A percentile compares a stretch with the other conserved stretches of the same genome.
Conservation (phyloP, 2,888 invertebrate genomes). For the Eupeodes luniger region DNA sequence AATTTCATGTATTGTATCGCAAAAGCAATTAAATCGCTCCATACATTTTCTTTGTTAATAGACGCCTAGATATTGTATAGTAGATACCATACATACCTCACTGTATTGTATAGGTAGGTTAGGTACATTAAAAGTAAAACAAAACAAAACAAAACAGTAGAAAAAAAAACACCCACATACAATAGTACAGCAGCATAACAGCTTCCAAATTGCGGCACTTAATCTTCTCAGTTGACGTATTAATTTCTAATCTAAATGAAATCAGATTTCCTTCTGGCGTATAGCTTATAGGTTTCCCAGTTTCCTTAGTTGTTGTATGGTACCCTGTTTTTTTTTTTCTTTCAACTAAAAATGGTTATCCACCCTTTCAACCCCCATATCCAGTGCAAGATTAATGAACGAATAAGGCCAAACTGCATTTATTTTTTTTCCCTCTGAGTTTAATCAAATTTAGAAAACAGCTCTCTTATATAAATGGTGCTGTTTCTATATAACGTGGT, state of each 20-base stretch:
- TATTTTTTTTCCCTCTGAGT: conserved; percentile 12
- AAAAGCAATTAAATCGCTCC: conserved; percentile 39
- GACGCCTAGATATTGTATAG: background rate
- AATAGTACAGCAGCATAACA: background rate
- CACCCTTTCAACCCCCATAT: conserved; percentile 29
- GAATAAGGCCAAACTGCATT: conserved; percentile 23
- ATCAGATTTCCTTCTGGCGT: conserved; percentile 34
- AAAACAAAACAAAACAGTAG: background rate
- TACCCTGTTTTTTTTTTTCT: background rate
- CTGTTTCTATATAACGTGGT: background rate
- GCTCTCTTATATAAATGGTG: background rate
- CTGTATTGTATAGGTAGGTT: background rate
- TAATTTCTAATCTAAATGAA: conserved; percentile 66
- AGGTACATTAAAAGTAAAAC: background rate
- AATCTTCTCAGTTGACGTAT: conserved; percentile 66
- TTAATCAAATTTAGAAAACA: conserved; percentile 37
- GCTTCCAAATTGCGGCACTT: conserved; percentile 49
- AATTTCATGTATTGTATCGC: conserved; percentile 11
- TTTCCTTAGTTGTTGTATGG: too few species aligned
- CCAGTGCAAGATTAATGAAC: conserved; percentile 18
- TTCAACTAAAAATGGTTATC: conserved; percentile 43
- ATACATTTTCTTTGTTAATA: conserved; percentile 13
- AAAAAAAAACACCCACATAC: conserved; percentile 33
- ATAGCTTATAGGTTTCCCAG: conserved; percentile 5
- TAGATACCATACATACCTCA: background rate